Conservation (phyloP, 1,140 invertebrate species). For the Choristoneura fumiferana region DNA sequence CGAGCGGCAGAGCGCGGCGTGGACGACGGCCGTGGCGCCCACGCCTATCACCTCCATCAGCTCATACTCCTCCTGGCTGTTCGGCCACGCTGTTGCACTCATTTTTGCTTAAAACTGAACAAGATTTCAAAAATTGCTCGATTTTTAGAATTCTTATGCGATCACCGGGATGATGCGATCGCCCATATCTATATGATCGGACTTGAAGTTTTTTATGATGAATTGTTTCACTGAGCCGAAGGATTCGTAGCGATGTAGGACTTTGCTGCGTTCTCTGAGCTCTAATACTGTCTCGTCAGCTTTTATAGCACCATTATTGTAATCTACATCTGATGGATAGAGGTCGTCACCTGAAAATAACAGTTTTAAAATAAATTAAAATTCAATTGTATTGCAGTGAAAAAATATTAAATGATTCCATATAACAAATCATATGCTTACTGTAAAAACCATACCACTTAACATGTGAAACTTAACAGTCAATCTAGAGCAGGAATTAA, state of each 20-base stretch:
- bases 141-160: background rate
- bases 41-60: constrained; percentile 95
- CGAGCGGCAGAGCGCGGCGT: constrained; percentile 95
- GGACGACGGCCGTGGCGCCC: constrained; percentile 97
- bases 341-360: constrained; percentile 62
- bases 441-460: no score
- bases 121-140: background rate
- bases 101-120: constrained; percentile 31
- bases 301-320: constrained; percentile 33
- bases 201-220: constrained; percentile 51
- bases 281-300: constrained; percentile 50
- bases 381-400: no score
- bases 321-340: constrained; percentile 61
- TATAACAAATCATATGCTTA: no score
- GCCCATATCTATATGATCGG: constrained; percentile 62
- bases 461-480: no score
- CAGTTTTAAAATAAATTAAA: no score
- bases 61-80: constrained; percentile 97
- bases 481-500: no score
- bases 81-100: constrained; percentile 87
- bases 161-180: constrained; percentile 34
- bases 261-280: constrained; percentile 39
- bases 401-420: no score
- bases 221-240: constrained; percentile 21
- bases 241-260: constrained; percentile 49